Base-by-base conservation (phyloP, 2,797 vertebrate genomes). In the Pampus argenteus region DNA sequence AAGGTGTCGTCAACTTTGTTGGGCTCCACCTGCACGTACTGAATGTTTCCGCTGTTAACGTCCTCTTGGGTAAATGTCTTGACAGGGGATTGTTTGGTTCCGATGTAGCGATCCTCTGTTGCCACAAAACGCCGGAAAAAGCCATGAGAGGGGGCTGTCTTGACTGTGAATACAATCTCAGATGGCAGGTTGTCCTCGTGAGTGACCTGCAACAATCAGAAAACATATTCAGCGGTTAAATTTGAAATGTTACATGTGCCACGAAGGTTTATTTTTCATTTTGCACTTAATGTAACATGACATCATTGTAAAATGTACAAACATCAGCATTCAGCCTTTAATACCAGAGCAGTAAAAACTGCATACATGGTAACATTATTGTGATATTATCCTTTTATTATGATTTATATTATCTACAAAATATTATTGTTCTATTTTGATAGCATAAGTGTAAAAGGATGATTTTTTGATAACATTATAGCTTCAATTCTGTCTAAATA, bases 31-130 rank as follows among this genome's bases (percentile, higher is more conserved):
- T 97, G 96, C 72, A 97, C 76, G 79, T 98, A 98, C 77, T 96
- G 95, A 82, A 97, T 81, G 79, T 91, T 92, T 9, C 96, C 96
- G 7, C 85, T 85, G 17, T 97, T 90, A 9, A 97, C 55, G 89
- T 97, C 95, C 68, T 94, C 86, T 49, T 97, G 96, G 10, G 92
- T 96, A 85, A 98, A 99, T 0, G 73, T 95, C 85, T 84, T 88
- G 83, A 95, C 76, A 13, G 91, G 93, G 3, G 90, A 93, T 63
- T 86, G 88, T 42, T 92, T 79, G 52, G 86, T 90, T 85, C 89
- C 85, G 9, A 93, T 29, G 48, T 93, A 94, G 38, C 75, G 86
- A 51, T 93, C 92, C 60, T 93, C 92, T 0, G 75, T 81, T 52
- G 93, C 90, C 5, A 88, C 73, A 88, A 95, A 95, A 28, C 77